These are phyloP conservation scores for Corvus moneduloides DNA, from an alignment of 2,113 vertebrate species.

Conservation along the genomic window DNA sequence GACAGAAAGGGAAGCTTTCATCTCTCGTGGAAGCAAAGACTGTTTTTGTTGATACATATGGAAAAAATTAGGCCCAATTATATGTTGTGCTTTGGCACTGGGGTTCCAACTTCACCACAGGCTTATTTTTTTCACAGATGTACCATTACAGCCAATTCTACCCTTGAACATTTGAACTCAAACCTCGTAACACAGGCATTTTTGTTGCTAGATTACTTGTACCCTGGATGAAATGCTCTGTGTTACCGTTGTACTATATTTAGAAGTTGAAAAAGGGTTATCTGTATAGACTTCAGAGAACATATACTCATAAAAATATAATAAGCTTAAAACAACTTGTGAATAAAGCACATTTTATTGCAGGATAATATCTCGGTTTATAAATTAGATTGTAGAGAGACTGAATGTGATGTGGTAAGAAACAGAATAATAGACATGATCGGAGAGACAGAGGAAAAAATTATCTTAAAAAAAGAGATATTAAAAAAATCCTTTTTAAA, in stretches of 20 bases:
- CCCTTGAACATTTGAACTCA: conserved; percentile 75
- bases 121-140: conserved; percentile 74
- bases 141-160: conserved; percentile 66
- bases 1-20: conserved; percentile 73
- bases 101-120: conserved; percentile 69
- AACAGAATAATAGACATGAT: background rate
- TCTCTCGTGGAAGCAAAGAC: conserved; percentile 70
- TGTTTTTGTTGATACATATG: conserved; percentile 80
- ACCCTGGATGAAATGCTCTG: conserved; percentile 22
- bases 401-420: background rate
- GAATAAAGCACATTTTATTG: conserved; percentile 10
- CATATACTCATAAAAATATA: conserved; percentile 21
- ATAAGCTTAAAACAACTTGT: background rate
- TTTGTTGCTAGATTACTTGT: conserved; percentile 52
- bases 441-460: background rate
- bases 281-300: conserved; percentile 18
- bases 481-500: background rate
- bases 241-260: conserved; percentile 24
- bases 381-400: background rate
- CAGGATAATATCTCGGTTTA: background rate
- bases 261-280: conserved; percentile 44
- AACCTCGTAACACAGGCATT: conserved; percentile 65
- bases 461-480: background rate
- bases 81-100: conserved; percentile 75
- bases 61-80: conserved; percentile 78